Conservation (phyloP, 2,113 vertebrate species). For the Protomyctophum bolini region DNA sequence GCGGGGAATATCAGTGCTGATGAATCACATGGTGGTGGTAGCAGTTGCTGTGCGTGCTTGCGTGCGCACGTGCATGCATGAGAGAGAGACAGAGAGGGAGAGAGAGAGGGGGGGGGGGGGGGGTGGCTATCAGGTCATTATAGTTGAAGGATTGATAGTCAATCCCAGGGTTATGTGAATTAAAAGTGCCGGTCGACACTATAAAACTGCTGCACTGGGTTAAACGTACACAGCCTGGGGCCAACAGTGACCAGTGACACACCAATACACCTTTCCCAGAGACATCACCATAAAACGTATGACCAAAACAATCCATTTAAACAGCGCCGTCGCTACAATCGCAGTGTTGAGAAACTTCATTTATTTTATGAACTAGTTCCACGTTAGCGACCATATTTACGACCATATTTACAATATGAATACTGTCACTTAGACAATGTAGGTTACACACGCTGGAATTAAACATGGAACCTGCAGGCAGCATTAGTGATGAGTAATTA, state of each 20-base stretch:
- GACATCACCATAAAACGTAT: conserved; percentile 1
- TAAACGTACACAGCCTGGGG: background rate
- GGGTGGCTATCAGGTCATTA: conserved; percentile 46
- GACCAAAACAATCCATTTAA: no score
- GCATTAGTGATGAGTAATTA: no score
- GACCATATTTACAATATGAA: no score
- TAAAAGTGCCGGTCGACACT: conserved; percentile 37
- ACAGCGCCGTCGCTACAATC: no score
- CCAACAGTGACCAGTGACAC: conserved; percentile 4
- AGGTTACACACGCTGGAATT: no score
- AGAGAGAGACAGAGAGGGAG: background rate
- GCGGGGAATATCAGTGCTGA: conserved; percentile 55
- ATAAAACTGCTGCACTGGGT: conserved; percentile 25
- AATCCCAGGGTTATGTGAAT: conserved; percentile 31
- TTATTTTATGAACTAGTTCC: no score
- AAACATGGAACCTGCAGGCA: no score
- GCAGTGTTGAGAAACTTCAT: no score
- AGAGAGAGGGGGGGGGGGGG: background rate
- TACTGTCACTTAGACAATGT: no score
- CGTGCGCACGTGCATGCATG: no score
- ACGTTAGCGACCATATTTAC: no score
- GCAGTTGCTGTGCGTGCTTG: background rate
- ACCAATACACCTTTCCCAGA: background rate
- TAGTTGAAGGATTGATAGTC: conserved; percentile 44
- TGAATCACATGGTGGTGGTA: conserved; percentile 40